These are phyloP conservation scores for Diaperis boleti DNA, from an alignment of 2,888 invertebrate genomes.

Conservation along the genomic window DNA sequence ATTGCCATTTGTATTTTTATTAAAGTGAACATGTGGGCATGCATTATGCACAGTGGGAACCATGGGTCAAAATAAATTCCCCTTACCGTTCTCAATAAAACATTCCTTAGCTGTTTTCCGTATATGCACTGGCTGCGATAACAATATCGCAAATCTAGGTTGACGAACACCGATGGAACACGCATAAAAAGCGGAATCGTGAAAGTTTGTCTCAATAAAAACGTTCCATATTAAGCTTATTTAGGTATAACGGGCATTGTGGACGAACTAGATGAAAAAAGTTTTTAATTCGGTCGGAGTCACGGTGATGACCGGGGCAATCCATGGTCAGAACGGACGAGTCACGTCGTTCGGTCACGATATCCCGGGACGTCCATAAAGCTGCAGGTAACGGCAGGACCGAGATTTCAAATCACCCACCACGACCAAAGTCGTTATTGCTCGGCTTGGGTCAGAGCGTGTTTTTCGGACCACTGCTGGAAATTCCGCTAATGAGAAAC, in stretches of 20 bases:
- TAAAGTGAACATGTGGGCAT: no score
- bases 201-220: slow-evolving; percentile 1
- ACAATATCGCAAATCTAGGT: not conserved
- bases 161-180: not conserved
- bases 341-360: slow-evolving; percentile 45
- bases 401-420: slow-evolving; percentile 43
- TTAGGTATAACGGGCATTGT: slow-evolving; percentile 11
- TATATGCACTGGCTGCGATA: no score
- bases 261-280: slow-evolving; percentile 21
- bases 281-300: slow-evolving; percentile 27
- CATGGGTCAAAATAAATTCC: no score
- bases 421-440: slow-evolving; percentile 42
- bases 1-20: no score
- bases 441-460: slow-evolving; percentile 29
- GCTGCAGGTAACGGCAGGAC: slow-evolving; percentile 44
- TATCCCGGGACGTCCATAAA: slow-evolving; percentile 44
- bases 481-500: no score
- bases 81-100: no score
- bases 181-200: not conserved
- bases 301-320: slow-evolving; percentile 37
- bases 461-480: not conserved
- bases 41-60: no score
- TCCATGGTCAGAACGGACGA: slow-evolving; percentile 40
- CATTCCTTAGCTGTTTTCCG: no score
- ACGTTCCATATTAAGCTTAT: slow-evolving; percentile 4